Evolutionary conservation across 1,140 invertebrate species (phyloP), one percentile per base, ranked within the genome.

Genomic region (Trichonephila clavipes): DNA sequence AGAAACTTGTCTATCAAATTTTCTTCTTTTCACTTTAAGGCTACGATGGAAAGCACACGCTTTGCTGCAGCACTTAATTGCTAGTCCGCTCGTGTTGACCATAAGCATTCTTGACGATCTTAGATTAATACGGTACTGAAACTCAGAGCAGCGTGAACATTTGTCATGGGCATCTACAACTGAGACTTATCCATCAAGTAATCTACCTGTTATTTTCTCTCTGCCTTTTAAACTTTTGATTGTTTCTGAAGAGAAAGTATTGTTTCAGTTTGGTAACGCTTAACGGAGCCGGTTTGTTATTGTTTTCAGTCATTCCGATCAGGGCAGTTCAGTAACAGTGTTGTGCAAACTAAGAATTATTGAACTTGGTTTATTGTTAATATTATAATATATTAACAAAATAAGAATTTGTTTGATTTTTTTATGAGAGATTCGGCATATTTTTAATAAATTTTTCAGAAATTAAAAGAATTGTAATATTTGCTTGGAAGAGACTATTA

Each of bases 1-100:
- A 82, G 58, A 92, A 51, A 87, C 91, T 82, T 92, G 91, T 92
- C 91, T 87, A 86, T 87, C 83, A 77, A 28, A 89, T 51, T 85
- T 92, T 59, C 59, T 66, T 92, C 88, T 90, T 61, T 58, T 51
- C 88, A 66, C 66, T 44, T 44, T 58, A 77, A 51, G 40, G 81
- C 24, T 28, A 16, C 10, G 40, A 85, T 92, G 59, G 61, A 85
- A 81, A 92, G 40, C 77, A 90, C 69, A 51, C 81, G 77, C 59
- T 66, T 18, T 66, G 81, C 40, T 62, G 90, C 61, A 62, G 44
- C 72, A 85, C 72, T 90, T 90, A 90, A 92, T 85, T 92, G 90
- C 34, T 85, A 85, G 44, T 92, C 90, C 34, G 8, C 18, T 83
- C 66, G 51, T 58, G 59, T 44, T 62, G 86, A 88, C 86, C 24